Evolutionary conservation across 2,888 invertebrate species (phyloP).

Genomic region (Oscheius myriophilus): DNA sequence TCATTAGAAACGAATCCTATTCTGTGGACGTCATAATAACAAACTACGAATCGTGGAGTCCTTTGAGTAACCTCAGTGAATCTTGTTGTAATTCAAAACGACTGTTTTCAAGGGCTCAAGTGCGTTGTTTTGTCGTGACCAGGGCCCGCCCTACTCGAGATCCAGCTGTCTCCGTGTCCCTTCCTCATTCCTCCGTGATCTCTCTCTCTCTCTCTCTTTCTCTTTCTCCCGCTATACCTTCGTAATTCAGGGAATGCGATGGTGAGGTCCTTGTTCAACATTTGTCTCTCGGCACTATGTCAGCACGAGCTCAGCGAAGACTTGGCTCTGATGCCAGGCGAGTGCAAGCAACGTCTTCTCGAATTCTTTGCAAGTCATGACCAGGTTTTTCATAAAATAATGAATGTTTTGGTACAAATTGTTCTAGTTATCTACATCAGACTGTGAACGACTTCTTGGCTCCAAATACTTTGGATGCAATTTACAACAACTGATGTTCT

Average conservation of each 20-base stretch:
- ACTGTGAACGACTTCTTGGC: slow-evolving; percentile 58
- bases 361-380: slow-evolving; percentile 68
- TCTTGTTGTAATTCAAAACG: too few relatives aligned
- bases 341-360: slow-evolving; percentile 62
- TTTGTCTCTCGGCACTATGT: slow-evolving; percentile 60
- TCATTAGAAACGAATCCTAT: too few relatives aligned
- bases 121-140: slow-evolving; percentile 5
- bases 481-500: slow-evolving; percentile 62
- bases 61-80: too few relatives aligned
- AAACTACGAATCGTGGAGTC: too few relatives aligned
- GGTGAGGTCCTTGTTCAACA: slow-evolving; percentile 61
- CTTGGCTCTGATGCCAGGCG: slow-evolving; percentile 58
- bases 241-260: slow-evolving; percentile 32
- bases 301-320: slow-evolving; percentile 55
- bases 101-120: neutral
- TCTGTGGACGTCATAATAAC: too few relatives aligned
- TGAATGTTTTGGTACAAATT: neutral
- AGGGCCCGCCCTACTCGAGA: neutral
- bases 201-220: neutral
- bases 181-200: slow-evolving; percentile 3
- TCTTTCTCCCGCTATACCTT: neutral
- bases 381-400: slow-evolving; percentile 42
- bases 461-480: slow-evolving; percentile 60
- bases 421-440: slow-evolving; percentile 54
- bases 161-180: neutral